Evolutionary conservation across 2,888 invertebrate species (phyloP).

Genomic region (Patella caerulea): DNA sequence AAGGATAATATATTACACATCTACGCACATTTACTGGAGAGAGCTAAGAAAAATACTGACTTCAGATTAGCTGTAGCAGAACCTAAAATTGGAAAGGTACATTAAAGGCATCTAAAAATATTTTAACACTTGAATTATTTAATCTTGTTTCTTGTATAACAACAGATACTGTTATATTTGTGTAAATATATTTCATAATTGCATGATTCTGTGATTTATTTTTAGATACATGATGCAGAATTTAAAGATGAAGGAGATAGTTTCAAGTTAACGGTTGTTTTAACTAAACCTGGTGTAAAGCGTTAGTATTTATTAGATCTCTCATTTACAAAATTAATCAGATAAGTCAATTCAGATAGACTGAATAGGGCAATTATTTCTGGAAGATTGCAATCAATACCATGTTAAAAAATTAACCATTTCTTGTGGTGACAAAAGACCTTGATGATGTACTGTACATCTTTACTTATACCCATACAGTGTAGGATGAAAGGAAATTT

Average conservation of each 20-base stretch:
- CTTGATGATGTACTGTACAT: too few species aligned
- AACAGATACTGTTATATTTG: not conserved
- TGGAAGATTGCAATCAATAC: too few species aligned
- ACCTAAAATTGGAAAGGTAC: constrained; percentile 69
- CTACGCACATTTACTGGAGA: constrained; percentile 68
- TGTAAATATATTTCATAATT: not conserved
- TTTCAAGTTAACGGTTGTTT: constrained; percentile 63
- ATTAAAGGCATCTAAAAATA: not conserved
- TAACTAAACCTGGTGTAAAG: constrained; percentile 63
- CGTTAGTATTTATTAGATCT: constrained; percentile 44
- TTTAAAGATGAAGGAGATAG: constrained; percentile 68
- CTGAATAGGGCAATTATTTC: too few species aligned
- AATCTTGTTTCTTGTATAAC: too few species aligned
- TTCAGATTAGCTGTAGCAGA: constrained; percentile 64
- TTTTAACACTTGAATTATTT: not conserved
- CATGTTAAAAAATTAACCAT: too few species aligned
- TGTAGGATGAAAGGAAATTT: too few species aligned
- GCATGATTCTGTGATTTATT: not conserved
- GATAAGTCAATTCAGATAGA: too few species aligned
- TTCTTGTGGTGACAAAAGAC: too few species aligned
- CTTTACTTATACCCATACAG: too few species aligned
- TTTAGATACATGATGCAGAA: constrained; percentile 65
- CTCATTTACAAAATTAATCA: not conserved
- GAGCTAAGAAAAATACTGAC: constrained; percentile 58
- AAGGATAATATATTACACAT: constrained; percentile 69